Conservation (phyloP, 2,113 vertebrate species). For the Artemisiospiza belli region DNA sequence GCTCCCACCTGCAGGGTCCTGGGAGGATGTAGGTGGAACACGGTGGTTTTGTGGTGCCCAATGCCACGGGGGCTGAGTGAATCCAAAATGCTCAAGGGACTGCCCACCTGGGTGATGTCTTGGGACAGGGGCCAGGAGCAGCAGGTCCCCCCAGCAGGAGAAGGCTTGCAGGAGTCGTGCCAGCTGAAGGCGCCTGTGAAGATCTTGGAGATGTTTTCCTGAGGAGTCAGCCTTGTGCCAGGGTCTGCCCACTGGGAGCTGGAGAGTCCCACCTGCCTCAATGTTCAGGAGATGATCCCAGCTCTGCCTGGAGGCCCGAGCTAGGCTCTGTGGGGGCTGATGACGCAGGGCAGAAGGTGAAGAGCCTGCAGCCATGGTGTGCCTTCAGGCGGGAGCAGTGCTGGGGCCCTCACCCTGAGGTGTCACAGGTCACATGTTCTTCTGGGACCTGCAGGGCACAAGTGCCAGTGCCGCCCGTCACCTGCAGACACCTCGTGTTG, state of each 20-base stretch:
- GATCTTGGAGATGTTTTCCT: not conserved
- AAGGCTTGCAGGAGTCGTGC: accelerated
- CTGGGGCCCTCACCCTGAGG: not conserved
- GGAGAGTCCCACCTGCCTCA: not conserved
- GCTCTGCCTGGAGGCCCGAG: not conserved
- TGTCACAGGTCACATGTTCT: accelerated
- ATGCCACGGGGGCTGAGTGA: accelerated
- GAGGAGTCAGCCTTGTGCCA: accelerated
- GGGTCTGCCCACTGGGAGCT: accelerated
- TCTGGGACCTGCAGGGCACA: not conserved
- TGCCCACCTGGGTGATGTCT: not conserved
- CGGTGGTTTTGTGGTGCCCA: not conserved
- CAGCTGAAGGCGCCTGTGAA: not conserved
- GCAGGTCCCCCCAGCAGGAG: not conserved
- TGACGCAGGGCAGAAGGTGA: accelerated
- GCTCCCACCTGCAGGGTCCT: accelerated
- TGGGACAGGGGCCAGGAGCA: not conserved
- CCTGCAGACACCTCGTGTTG: accelerated
- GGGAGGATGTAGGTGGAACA: accelerated
- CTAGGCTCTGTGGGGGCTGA: not conserved
- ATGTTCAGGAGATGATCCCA: not conserved
- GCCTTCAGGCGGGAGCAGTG: not conserved
- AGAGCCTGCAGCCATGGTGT: accelerated
- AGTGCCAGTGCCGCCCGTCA: not conserved
- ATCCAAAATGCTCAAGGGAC: accelerated